Evolutionary conservation across 2,797 vertebrate species (phyloP), one percentile per base, ranked within the genome.

Genomic region (Cottoperca gobio): DNA sequence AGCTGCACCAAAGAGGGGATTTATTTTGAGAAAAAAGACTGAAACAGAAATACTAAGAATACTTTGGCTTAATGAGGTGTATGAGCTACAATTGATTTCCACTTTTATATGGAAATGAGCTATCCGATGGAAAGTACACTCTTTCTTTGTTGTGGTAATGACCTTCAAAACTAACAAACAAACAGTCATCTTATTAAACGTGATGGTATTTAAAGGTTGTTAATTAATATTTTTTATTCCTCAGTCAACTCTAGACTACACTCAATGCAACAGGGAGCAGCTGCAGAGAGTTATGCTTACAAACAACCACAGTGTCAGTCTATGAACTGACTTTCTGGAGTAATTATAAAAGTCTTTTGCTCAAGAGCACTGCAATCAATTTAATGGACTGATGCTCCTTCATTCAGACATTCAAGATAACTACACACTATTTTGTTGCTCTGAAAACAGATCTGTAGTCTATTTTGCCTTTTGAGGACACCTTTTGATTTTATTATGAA

Each of bases 21-120:
- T 86, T 86, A 76, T 81, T 85, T 81, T 63, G 45, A 77, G 81
- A 71, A 52, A n/a, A 70, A 37, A 81, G 9, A 49, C 55, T 50
- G 52, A 61, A 81, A 74, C 40, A 78, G 68, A 86, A 75, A 81
- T 78, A 69, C 62, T 40, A 42, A 67, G 53, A 84, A 75, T 83
- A 81, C 40, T 86, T 85, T 78, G 65, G 63, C 64, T 88, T 93
- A 93, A 95, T 93, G 88, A 93, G 84, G 83, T 69, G 37, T 63
- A 73, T 59, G 68, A 78, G 45, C 59, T 76, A 61, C 50, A 82
- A 46, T 66, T 79, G 68, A 80, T 85, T 88, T 81, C 76, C 74
- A 84, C 92, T 94, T 94, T 92, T 76, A 94, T 92, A 78, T 93
- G 92, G 64, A 92, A 94, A 94, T 93, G 55, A 91, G 84, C 64